These are phyloP conservation scores for Protophormia terraenovae DNA, from an alignment of 2,888 invertebrate genomes.

Conservation along the genomic window DNA sequence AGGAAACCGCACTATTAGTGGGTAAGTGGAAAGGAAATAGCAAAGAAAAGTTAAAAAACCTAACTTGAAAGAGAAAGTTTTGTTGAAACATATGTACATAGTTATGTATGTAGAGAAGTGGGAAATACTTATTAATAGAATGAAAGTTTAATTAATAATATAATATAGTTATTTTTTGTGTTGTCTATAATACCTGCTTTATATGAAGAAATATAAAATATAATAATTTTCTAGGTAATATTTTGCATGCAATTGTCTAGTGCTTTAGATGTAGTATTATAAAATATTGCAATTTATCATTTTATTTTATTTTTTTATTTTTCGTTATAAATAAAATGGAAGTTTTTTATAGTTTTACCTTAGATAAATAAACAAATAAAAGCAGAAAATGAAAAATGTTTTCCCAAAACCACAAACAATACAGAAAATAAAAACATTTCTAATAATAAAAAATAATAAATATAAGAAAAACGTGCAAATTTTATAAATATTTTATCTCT, in stretches of 20 bases:
- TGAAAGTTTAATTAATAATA: constrained; percentile 61
- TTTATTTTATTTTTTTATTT: constrained; percentile 1
- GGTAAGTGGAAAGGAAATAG: constrained; percentile 21
- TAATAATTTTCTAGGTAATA: constrained; percentile 16
- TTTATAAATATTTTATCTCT: constrained; percentile 47
- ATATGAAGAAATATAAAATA: constrained; percentile 5
- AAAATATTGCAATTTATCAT: constrained; percentile 50
- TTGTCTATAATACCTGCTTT: too few relatives aligned
- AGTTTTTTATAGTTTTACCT: background rate
- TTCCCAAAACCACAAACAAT: constrained; percentile 42
- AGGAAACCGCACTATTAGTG: constrained; percentile 42
- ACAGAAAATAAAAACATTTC: background rate
- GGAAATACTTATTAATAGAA: constrained; percentile 52
- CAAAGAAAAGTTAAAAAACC: background rate
- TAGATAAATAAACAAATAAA: constrained; percentile 31
- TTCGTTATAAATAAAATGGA: constrained; percentile 6
- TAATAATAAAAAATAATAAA: constrained; percentile 26
- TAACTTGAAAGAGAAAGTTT: constrained; percentile 60
- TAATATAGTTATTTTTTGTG: too few relatives aligned
- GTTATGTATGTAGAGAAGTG: background rate
- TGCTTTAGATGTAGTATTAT: constrained; percentile 32
- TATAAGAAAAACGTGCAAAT: constrained; percentile 43
- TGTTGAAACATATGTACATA: background rate
- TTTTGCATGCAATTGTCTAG: constrained; percentile 55
- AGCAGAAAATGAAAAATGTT: constrained; percentile 51